Base-by-base conservation (phyloP, 2,113 vertebrate genomes). In the Ceyx cyanopectus region DNA sequence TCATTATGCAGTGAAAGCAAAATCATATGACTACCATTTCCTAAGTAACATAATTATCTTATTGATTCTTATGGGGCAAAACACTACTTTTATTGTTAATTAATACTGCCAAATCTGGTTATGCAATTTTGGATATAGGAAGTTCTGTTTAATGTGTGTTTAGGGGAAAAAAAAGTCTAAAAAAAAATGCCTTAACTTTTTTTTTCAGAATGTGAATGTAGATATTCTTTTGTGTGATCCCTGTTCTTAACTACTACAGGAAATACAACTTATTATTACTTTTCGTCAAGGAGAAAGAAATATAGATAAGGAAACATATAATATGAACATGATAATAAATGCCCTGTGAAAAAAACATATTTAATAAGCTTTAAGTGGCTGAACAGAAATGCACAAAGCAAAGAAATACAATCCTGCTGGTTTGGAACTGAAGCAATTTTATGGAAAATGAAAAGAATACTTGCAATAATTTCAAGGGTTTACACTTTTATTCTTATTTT, bases 51-150 rank as follows among this genome's bases (percentile, higher is more conserved):
- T 92, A 92, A 97, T 97, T 96, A 95, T 96, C 96, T 95, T 93
- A 95, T 96, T 97, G 95, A 95, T 97, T 95, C 92, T 84, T 93
- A 90, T 74, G 85, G 95, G 51, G 53, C 81, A 84, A 97, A 98
- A 97, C 96, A 97, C 94, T 97, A 89, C 90, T 94, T 97, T 96
- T 95, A 97, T 97, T 97, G 94, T 97, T 97, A 96, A 97, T 97
- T 97, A 98, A 97, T 97, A 88, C 86, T 90, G 46, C 81, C 91
- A 95, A 97, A 98, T 98, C 96, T 95, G 94, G 89, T 97, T 97
- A 97, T 80, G 51, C 79, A 94, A 93, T 97, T 96, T 90, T 95
- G 96, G 89, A 93, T 92, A 96, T 92, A 87, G 93, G 85, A 93
- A 97, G 95, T 96, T 88, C 86, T 94, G 88, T 97, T 96, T 86